Base-by-base conservation (phyloP, 2,113 vertebrate species). In the Formicarius rufipectus region DNA sequence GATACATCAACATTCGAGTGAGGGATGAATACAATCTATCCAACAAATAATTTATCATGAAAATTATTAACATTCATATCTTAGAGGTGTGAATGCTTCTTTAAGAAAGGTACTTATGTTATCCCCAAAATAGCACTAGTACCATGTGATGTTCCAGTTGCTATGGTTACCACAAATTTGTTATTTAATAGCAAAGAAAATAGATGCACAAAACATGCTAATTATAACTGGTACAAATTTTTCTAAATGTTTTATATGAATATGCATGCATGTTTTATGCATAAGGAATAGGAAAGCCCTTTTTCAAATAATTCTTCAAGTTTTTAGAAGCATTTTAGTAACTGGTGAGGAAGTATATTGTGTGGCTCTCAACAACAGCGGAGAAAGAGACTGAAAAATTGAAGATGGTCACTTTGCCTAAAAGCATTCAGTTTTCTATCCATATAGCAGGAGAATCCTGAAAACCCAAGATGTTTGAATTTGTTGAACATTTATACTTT, bases 141-240 rank as follows among this genome's bases (percentile, higher is more conserved):
- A 96, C 97, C 96, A 98, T 97, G 98, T 98, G 98, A 98, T 98
- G 93, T 97, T 98, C 95, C 95, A 95, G 98, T 98, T 98, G 97
- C 98, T 97, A 98, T 98, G 98, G 98, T 98, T 98, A 98, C 98
- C 95, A 98, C 98, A 98, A 98, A 98, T 98, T 98, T 98, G 98
- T 98, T 98, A 98, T 98, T 98, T 98, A 98, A 98, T 98, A 98
- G 98, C 98, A 98, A 98, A 98, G 97, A 98, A 98, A 98, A 98
- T 98, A 98, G 98, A 98, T 98, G 98, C 98, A 98, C 97, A 98
- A 98, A 98, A 98, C 98, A 98, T 97, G 98, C 97, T 98, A 98
- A 98, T 98, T 98, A 98, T 98, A 98, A 98, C 98, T 97, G 97
- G 98, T 98, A 98, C 97, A 97, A 97, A 93, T 97, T 97, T 98